Evolutionary conservation across 1,140 invertebrate genomes (phyloP), one percentile per base, ranked within the genome.

Genomic region (Hetaerina americana): DNA sequence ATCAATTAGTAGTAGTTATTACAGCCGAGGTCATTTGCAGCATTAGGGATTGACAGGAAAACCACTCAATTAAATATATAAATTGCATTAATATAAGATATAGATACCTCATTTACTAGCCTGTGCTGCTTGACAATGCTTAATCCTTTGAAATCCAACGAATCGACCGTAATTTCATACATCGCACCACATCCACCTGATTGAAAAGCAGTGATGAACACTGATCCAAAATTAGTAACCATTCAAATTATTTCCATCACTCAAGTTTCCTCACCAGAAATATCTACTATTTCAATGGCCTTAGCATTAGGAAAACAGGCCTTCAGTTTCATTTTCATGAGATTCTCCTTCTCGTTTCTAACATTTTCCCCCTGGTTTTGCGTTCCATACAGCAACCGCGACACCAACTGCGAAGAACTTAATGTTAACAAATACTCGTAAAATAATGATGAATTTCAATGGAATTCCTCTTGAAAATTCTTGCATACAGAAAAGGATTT

Each of bases 111-210:
- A 75, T 90, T 93, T 0, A 95, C 89, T 22, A 92, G 79, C 76
- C 88, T 83, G 81, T 95, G 92, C 78, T 94, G 93, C 77, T 93
- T 92, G 0, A 94, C 86, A 27, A 86, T 88, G 28, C 85, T 86
- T 12, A 94, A 78, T 26, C 91, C 92, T 80, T 87, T 83, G 77
- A 95, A 94, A 77, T 93, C 90, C 66, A 82, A 81, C 15, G 90
- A 84, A 80, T 91, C 86, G 22, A 95, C 85, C 75, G 84, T 87
- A 28, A 94, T 87, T 82, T 93, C 90, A 82, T 89, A 95, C 92
- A 95, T 94, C 26, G 92, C 90, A 31, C 93, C 93, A 83, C 93
- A 95, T 5, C 92, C 92, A 72, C 92, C 88, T 89, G 73, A 5
- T 22, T 29, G n/a, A 24, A 5, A 5, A 27, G 49, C 66, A 71